Percentiles rank a stretch among this genome's conserved stretches.
Conservation (phyloP, 2,888 invertebrate species). For the Euproctis similis region DNA sequence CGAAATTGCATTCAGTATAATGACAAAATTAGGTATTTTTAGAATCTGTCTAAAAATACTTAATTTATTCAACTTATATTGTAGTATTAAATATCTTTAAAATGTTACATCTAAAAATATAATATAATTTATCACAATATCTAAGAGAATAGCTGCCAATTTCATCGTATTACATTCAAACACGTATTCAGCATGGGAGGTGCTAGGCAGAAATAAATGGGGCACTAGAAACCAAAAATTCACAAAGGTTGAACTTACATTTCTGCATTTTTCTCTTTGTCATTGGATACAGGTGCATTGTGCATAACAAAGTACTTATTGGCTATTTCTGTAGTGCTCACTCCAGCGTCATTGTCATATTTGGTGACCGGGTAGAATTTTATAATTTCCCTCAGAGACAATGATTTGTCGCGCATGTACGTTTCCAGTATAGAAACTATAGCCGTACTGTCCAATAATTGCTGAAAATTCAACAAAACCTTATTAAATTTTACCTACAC, state of each 20-base stretch:
- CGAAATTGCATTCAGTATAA: too few species aligned
- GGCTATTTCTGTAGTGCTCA: conserved; percentile 82
- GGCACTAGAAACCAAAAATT: conserved; percentile 1
- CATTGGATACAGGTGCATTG: conserved; percentile 73
- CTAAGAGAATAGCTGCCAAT: too few species aligned
- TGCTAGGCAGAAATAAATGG: neutral
- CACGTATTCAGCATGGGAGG: neutral
- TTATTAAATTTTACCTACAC: too few species aligned
- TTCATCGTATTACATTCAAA: too few species aligned
- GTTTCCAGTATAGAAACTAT: conserved; percentile 93
- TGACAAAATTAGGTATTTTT: too few species aligned
- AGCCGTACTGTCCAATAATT: conserved; percentile 94
- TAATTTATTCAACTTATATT: too few species aligned
- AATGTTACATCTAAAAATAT: too few species aligned
- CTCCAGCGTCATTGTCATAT: conserved; percentile 80
- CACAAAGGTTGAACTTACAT: conserved; percentile 73
- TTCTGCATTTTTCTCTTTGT: conserved; percentile 69
- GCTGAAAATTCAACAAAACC: too few species aligned
- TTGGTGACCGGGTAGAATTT: conserved; percentile 85
- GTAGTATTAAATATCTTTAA: too few species aligned
- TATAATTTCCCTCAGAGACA: conserved; percentile 80
- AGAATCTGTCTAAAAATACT: too few species aligned
- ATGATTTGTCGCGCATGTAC: conserved; percentile 77
- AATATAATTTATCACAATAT: too few species aligned
- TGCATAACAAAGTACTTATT: conserved; percentile 94